A percentile compares a stretch with the other conserved stretches of the same genome.
Conservation (phyloP, 53 echinoderm and acorn worm species). For the Apostichopus leukothele region DNA sequence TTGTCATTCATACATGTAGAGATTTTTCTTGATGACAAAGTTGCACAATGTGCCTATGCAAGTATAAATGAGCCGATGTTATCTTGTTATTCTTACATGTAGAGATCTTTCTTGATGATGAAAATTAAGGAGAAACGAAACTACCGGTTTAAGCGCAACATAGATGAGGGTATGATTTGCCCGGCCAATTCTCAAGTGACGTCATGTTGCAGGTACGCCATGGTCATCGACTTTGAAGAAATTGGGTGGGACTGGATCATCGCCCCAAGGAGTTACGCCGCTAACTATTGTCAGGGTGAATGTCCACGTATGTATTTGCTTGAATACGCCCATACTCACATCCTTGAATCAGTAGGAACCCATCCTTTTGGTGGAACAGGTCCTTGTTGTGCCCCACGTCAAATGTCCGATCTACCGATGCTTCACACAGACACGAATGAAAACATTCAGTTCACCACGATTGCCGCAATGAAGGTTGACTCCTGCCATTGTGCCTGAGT, state of each 20-base stretch:
- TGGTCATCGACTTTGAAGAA: constrained; percentile 73
- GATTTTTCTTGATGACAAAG: constrained; percentile 68
- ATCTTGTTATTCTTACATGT: neutral
- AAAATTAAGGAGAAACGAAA: constrained; percentile 52
- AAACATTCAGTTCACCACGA: constrained; percentile 63
- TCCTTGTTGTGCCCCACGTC: constrained; percentile 79
- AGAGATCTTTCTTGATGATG: constrained; percentile 80
- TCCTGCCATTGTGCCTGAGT: constrained; percentile 72
- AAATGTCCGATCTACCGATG: constrained; percentile 60
- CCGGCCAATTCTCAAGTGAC: constrained; percentile 54
- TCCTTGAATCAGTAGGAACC: constrained; percentile 28
- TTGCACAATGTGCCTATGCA: too few species aligned
- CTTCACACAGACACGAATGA: constrained; percentile 67
- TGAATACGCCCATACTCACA: constrained; percentile 49
- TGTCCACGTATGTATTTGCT: constrained; percentile 70
- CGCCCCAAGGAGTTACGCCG: constrained; percentile 70
- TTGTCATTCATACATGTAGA: constrained; percentile 44
- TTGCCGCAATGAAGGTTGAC: constrained; percentile 74
- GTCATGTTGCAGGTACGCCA: constrained; percentile 71
- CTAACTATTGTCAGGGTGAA: constrained; percentile 83
- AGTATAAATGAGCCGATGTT: too few species aligned
- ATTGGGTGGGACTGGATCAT: constrained; percentile 97
- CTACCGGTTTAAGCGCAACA: constrained; percentile 51
- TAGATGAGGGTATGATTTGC: constrained; percentile 58
- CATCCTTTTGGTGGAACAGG: constrained; percentile 47